Evolutionary conservation across 1,140 invertebrate species (phyloP), one percentile per base, ranked within the genome.

Genomic region (Drosophila hydei): DNA sequence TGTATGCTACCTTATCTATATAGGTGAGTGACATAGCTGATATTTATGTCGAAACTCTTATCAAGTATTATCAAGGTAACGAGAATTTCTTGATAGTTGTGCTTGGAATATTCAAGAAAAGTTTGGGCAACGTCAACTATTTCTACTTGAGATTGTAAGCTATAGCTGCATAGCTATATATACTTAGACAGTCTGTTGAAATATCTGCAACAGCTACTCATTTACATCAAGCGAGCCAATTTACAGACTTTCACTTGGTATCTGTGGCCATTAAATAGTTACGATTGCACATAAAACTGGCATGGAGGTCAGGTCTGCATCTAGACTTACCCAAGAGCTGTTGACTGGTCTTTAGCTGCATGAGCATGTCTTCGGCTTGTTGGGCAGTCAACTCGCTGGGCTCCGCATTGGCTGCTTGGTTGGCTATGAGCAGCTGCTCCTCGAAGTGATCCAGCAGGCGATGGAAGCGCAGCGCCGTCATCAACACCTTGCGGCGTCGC

Each of bases 401-500:
- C 23, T 83, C 83, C 23, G 80, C 77, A 16, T 78, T 75, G 9
- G 67, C 55, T 16, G 77, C 78, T 92, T 93, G 52, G 18, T 58
- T 76, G 0, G 73, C 76, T 2, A 93, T 93, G 93, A 94, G 94
- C 14, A 95, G 92, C 23, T 95, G 89, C 42, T 93, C 93, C 74
- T 95, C 95, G 70, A 95, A 95, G 3, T 96, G 95, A 11, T 95
- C 94, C 43, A 96, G 94, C 21, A 96, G 92, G 27, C 96, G 93
- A 88, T 96, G 96, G 90, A 96, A 96, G 76, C 95, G 91, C 60
- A 95, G 92, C 1, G 95, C 96, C 3, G 95, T 95, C 42, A 96
- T 95, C 5, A 97, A 89, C n/a, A 96, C 92, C 77, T 95, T 96
- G 62, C 96, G 91, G 25, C 96, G 91, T 38, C 95, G 93, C 77